A percentile compares a stretch with the other conserved stretches of the same genome.
These are phyloP conservation scores for Lates calcarifer DNA, from an alignment of 2,113 vertebrate species.

Conservation along the genomic window DNA sequence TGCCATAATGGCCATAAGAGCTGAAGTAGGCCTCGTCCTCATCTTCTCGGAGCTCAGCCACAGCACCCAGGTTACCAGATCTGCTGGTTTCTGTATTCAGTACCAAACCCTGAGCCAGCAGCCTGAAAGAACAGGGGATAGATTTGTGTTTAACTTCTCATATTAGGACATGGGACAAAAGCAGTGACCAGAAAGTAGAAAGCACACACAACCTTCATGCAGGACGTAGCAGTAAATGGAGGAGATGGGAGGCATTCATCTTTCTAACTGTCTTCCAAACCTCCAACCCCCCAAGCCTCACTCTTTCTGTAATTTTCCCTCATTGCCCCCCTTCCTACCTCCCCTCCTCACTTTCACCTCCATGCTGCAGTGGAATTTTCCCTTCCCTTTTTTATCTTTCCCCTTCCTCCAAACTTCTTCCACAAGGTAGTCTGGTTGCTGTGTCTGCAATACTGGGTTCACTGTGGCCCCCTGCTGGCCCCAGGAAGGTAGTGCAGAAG, in stretches of 20 bases:
- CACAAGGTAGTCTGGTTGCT: slow-evolving; percentile 44
- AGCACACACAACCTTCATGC: slow-evolving; percentile 74
- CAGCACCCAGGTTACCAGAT: slow-evolving; percentile 67
- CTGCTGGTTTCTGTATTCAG: slow-evolving; percentile 87
- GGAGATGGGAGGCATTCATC: slow-evolving; percentile 74
- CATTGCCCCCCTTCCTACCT: slow-evolving; percentile 49
- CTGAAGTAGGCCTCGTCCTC: slow-evolving; percentile 97
- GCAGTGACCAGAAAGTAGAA: slow-evolving; percentile 71
- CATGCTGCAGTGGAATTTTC: slow-evolving; percentile 86
- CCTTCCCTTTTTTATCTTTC: slow-evolving; percentile 53
- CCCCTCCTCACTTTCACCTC: slow-evolving; percentile 74
- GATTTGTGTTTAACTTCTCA: slow-evolving; percentile 34
- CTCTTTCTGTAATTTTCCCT: slow-evolving; percentile 74
- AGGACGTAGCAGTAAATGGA: slow-evolving; percentile 69
- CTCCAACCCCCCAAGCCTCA: slow-evolving; percentile 19
- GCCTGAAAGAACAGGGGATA: slow-evolving; percentile 84
- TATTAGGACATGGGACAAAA: slow-evolving; percentile 67
- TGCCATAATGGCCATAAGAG: slow-evolving; percentile 96
- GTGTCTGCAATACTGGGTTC: slow-evolving; percentile 51
- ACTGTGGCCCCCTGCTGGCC: slow-evolving; percentile 89
- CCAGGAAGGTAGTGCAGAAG: not conserved
- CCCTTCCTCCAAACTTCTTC: slow-evolving; percentile 76
- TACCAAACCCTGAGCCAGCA: slow-evolving; percentile 92
- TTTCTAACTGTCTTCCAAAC: slow-evolving; percentile 51
- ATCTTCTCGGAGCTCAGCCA: slow-evolving; percentile 90